Base-by-base conservation (phyloP, 2,797 vertebrate genomes). In the Hoplostethus atlanticus region DNA sequence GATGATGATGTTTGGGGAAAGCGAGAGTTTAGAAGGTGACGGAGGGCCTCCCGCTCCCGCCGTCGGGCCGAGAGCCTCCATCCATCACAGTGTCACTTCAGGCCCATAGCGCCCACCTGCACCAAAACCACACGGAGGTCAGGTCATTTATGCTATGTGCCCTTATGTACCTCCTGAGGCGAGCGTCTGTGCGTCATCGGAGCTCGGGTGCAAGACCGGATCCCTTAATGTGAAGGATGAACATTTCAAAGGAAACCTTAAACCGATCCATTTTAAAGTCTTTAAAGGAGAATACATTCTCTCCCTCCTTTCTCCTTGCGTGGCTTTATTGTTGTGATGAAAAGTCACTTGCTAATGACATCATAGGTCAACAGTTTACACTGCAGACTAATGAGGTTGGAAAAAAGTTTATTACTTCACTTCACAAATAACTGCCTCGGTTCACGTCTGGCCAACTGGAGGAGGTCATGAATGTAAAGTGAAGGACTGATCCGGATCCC, bases 1-100 rank as follows among this genome's bases (percentile, higher is more conserved):
- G 56, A 66, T 48, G 7, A 38, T 64, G 57, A 8, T 69, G 17
- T 1, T 66, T 47, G 61, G 65, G 38, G 38, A 59, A 17, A 9
- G 31, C 6, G 53, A 11, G 30, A 11, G 30, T 73, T 73, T 78
- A 58, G 75, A 57, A 62, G 59, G 79, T 79, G 40, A 58, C 4
- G 0, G 42, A 4, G 62, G 28, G 56, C 69, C 58, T 30, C 42
- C 9, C 9, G 54, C 17, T 67, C 56, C 47, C 42, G 62, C 62
- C 46, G 64, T 59, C 44, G 70, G 13, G 28, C 40, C 38, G 13
- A 60, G 46, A 70, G 56, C 48, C 64, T 69, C 53, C 72, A 85
- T 84, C 71, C 64, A 73, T 86, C 84, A 84, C 28, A 0, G 2
- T 68, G 83, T 76, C 80, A 77, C 64, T 16, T 68, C 30, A 21